Evolutionary conservation across 2,888 invertebrate genomes (phyloP).

Genomic region (Protodeltote pygarga): DNA sequence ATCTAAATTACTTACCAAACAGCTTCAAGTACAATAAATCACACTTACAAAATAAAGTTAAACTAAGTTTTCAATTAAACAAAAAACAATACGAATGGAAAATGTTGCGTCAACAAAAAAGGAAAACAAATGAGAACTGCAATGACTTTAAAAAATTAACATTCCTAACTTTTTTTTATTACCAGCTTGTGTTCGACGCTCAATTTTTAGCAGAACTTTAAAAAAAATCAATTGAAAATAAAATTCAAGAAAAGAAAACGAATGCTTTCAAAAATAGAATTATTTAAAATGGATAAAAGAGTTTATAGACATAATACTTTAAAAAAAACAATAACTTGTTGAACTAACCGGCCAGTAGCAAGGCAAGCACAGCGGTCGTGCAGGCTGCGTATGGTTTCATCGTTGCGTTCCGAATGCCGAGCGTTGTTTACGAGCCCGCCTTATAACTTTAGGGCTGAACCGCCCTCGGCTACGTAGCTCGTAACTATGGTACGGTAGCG

Average conservation of each 20-base stretch:
- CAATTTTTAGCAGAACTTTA: too few relatives aligned
- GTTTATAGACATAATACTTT: conserved; percentile 13
- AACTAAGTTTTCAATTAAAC: conserved; percentile 17
- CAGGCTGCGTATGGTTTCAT: conserved; percentile 70
- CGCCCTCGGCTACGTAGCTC: conserved; percentile 57
- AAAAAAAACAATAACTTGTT: conserved; percentile 30
- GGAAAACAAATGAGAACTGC: neutral
- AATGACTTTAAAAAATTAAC: neutral
- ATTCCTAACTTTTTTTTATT: neutral
- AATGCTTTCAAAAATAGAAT: neutral
- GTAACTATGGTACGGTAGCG: conserved; percentile 41
- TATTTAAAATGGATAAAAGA: neutral
- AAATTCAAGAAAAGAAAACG: neutral
- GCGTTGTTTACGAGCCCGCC: conserved; percentile 57
- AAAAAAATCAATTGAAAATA: neutral
- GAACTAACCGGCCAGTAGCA: conserved; percentile 75
- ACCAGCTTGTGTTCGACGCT: neutral
- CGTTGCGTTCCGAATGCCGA: conserved; percentile 70
- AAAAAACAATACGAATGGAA: neutral
- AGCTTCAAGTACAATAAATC: neutral
- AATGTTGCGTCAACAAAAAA: neutral
- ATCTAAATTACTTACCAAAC: conserved; percentile 4
- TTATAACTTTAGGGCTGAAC: conserved; percentile 68
- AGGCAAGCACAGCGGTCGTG: conserved; percentile 64
- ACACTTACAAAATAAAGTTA: neutral